Evolutionary conservation across 2,888 invertebrate genomes (phyloP).

Genomic region (Brachycybe producta): DNA sequence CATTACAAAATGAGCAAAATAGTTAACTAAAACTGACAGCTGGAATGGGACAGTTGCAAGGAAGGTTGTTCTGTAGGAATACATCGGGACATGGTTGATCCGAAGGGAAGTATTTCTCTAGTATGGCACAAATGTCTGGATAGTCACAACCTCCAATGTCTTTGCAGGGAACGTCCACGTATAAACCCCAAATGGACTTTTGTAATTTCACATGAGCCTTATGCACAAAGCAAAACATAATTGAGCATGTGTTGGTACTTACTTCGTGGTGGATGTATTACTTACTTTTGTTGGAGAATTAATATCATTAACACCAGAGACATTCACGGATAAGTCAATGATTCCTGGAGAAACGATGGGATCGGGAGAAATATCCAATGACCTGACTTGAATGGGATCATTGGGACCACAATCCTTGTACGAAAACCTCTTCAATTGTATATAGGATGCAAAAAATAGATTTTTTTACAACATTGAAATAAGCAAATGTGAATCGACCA

Average conservation of each 20-base stretch:
- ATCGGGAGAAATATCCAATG: background rate
- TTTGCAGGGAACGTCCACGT: constrained; percentile 9
- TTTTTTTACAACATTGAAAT: too few relatives aligned
- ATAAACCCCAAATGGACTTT: constrained; percentile 1
- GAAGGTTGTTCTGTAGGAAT: constrained; percentile 1
- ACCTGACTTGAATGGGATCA: background rate
- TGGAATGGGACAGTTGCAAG: constrained; percentile 11
- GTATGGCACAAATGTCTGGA: constrained; percentile 9
- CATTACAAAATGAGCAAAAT: background rate
- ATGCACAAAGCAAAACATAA: background rate
- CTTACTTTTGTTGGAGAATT: background rate
- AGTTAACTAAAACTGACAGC: background rate
- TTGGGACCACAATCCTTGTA: constrained; percentile 7
- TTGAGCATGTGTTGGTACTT: background rate
- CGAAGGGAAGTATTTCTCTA: background rate
- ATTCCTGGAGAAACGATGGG: constrained; percentile 11
- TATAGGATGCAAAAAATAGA: too few relatives aligned
- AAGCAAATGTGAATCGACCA: too few relatives aligned
- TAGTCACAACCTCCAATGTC: constrained; percentile 11
- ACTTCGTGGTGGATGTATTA: too few relatives aligned
- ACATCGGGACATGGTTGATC: constrained; percentile 5
- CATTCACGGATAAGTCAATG: background rate
- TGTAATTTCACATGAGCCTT: constrained; percentile 3
- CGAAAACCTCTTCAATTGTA: background rate
- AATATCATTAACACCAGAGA: constrained; percentile 1